Percentiles rank a stretch among this genome's conserved stretches.
Evolutionary conservation across 1,140 invertebrate species (phyloP).

Genomic region (Zaprionus gabonicus): DNA sequence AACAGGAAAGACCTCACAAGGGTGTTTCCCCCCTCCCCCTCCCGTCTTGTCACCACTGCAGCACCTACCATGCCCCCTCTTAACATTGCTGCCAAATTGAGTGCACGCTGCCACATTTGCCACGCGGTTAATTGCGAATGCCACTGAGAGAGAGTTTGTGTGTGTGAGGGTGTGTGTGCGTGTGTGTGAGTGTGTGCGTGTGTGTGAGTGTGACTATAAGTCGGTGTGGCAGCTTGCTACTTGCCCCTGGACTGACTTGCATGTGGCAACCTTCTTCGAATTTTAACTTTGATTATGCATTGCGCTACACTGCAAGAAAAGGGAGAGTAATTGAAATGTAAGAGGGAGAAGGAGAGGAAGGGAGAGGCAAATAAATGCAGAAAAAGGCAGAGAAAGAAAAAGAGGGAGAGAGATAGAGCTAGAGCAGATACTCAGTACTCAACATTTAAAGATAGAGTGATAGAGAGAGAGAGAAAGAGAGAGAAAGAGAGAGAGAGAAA

Average conservation of each 20-base stretch:
- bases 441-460: too few species aligned
- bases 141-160: slow-evolving; percentile 43
- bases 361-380: too few species aligned
- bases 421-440: too few species aligned
- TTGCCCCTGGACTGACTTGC: slow-evolving; percentile 13
- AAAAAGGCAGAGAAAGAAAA: too few species aligned
- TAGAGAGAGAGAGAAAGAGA: too few species aligned
- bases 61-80: neutral
- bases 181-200: neutral
- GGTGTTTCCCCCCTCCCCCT: neutral
- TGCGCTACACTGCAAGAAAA: slow-evolving; percentile 2
- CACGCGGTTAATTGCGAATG: slow-evolving; percentile 67
- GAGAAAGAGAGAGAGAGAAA: too few species aligned
- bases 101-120: slow-evolving; percentile 33
- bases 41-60: too few species aligned
- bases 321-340: too few species aligned
- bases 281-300: slow-evolving; percentile 13
- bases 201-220: neutral
- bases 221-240: neutral
- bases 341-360: too few species aligned
- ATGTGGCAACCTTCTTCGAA: slow-evolving; percentile 8
- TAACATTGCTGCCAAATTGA: slow-evolving; percentile 22
- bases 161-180: neutral
- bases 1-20: slow-evolving; percentile 17
- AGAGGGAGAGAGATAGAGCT: too few species aligned